Evolutionary conservation across 2,888 invertebrate genomes (phyloP).

Genomic region (Marronus borbonicus): DNA sequence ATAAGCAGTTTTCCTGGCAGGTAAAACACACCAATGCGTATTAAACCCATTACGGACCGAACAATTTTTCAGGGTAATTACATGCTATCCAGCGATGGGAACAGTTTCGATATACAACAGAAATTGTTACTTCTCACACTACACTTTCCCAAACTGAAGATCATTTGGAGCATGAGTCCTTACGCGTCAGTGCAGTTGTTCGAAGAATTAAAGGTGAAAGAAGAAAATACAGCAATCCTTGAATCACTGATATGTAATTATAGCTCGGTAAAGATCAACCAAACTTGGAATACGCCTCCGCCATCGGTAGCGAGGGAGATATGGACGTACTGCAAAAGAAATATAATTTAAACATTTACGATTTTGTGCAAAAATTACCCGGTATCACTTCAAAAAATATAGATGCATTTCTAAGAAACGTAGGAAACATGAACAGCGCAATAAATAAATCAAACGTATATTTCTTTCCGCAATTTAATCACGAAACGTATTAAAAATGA

Average conservation of each 20-base stretch:
- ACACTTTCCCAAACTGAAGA: constrained; percentile 92
- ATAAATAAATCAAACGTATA: constrained; percentile 60
- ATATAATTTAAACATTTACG: constrained; percentile 77
- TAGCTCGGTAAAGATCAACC: constrained; percentile 89
- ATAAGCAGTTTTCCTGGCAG: constrained; percentile 91
- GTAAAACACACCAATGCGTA: constrained; percentile 68
- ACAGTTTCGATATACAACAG: constrained; percentile 85
- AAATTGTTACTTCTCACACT: constrained; percentile 94
- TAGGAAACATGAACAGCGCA: constrained; percentile 78
- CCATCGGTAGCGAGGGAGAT: constrained; percentile 79
- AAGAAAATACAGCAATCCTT: too few species aligned
- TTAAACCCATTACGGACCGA: not conserved
- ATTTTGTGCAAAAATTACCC: constrained; percentile 86
- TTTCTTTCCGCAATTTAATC: not conserved
- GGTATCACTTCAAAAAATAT: constrained; percentile 93
- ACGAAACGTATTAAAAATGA: constrained; percentile 1
- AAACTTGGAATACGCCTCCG: constrained; percentile 79
- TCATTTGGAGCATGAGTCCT: constrained; percentile 98
- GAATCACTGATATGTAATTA: not conserved
- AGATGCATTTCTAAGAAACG: constrained; percentile 82
- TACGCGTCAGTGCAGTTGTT: constrained; percentile 97
- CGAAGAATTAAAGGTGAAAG: constrained; percentile 88
- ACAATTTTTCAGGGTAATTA: constrained; percentile 79
- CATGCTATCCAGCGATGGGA: constrained; percentile 83
- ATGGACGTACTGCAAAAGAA: constrained; percentile 71